phyloP scores from a whole-genome alignment of 2,797 vertebrate species.

The Malurus splendens region DNA sequence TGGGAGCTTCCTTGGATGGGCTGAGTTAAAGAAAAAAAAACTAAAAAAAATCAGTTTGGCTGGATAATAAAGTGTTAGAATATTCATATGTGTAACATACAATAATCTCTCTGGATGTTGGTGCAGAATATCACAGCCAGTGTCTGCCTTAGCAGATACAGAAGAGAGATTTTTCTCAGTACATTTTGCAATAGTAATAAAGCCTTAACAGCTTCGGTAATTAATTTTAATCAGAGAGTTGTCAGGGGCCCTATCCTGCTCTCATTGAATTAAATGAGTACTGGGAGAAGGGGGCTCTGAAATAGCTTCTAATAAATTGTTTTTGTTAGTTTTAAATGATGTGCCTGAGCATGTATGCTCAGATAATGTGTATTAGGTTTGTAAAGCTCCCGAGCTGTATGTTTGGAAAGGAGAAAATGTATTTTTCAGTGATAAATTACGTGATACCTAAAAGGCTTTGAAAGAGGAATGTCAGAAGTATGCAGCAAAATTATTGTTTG shows the following conservation, averaged over 20 bases:
- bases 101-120: not conserved
- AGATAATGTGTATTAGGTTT: not conserved
- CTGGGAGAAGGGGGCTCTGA: not conserved
- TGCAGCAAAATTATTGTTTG: not conserved
- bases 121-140: not conserved
- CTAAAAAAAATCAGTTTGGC: not conserved
- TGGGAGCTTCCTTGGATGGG: not conserved
- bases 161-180: not conserved
- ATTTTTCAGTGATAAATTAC: constrained; percentile 10
- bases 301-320: not conserved
- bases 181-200: constrained; percentile 8
- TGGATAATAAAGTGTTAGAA: not conserved
- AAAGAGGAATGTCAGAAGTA: not conserved
- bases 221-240: not conserved
- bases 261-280: not conserved
- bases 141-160: not conserved
- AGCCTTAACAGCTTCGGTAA: not conserved
- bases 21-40: not conserved
- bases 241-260: not conserved
- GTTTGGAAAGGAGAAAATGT: not conserved
- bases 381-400: not conserved
- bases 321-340: not conserved
- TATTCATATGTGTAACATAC: not conserved
- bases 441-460: not conserved
- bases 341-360: not conserved